Evolutionary conservation across 2,797 vertebrate genomes (phyloP), one percentile per base, ranked within the genome.

Genomic region (Synaphobranchus kaupii): DNA sequence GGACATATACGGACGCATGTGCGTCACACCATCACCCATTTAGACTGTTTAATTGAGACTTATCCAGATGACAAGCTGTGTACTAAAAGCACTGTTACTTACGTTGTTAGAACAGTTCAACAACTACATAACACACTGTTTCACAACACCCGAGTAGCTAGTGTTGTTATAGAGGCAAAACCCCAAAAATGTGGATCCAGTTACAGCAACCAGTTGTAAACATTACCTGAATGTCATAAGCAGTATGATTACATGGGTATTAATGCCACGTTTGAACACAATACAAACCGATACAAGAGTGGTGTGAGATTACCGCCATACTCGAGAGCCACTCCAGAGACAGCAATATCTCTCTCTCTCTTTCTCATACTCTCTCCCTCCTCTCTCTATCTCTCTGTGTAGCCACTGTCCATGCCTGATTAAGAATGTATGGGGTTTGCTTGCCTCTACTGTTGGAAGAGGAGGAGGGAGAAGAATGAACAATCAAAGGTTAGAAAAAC

Each of bases 351-450:
- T 15, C 28, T 31, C 71, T 71, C 28, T 10, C 66, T 71, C 66
- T 71, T 1, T 4, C 28, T 71, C 28, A 0, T 1, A 0, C 68
- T 12, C 28, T 34, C 31, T 34, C n/a, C 12, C 68, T 71, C 68
- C 39, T 39, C 39, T 39, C 39, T 1, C 20, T 22, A 2, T 13
- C 60, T 22, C 5, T 66, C 22, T 66, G 22, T 66, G 60, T 17
- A 15, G 17, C 60, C 71, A 76, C 13, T 84, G 44, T 50, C 22
- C 22, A 34, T 50, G 31, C 66, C 88, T 54, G 47, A 89, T 87
- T 84, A 85, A 82, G 88, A 81, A 87, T 71, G 83, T 48, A 87
- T 56, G 84, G 71, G 39, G 71, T 44, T 71, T 88, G 83, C 76
- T 68, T 84, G 63, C 56, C 71, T 34, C 10, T 54, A 47, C 80